A percentile compares a stretch with the other conserved stretches of the same genome.
Evolutionary conservation across 2,888 invertebrate species (phyloP).

Genomic region (Tetragonula carbonaria): DNA sequence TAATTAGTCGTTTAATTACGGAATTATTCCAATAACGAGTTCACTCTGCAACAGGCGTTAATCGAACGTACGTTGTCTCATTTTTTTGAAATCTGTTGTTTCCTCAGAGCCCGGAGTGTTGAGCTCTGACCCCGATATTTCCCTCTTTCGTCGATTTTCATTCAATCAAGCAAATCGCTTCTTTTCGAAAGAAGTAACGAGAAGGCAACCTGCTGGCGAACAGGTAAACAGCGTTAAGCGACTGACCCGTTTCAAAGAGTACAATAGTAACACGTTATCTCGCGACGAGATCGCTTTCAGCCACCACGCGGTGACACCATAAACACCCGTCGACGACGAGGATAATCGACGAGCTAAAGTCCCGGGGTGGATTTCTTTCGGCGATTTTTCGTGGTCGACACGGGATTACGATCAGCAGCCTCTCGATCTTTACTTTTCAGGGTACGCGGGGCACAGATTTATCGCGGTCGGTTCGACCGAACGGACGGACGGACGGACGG

Average conservation of each 20-base stretch:
- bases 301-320: conserved; percentile 17
- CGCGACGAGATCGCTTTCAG: conserved; percentile 7
- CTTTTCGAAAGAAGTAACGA: neutral
- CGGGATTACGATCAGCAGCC: conserved; percentile 69
- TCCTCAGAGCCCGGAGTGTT: neutral
- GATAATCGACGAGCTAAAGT: conserved; percentile 24
- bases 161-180: neutral
- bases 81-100: neutral
- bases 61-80: conserved; percentile 25
- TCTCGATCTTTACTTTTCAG: conserved; percentile 65
- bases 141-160: neutral
- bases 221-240: neutral
- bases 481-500: neutral
- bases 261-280: neutral
- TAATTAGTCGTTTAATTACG: conserved; percentile 45
- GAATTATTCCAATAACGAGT: conserved; percentile 43
- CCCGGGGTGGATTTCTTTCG: conserved; percentile 9
- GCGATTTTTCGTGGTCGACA: conserved; percentile 65
- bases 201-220: neutral
- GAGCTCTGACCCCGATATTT: neutral
- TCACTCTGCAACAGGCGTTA: conserved; percentile 16
- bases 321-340: neutral
- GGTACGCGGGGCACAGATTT: conserved; percentile 61
- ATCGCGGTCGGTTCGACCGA: conserved; percentile 56
- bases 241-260: neutral